phyloP scores from a whole-genome alignment of 2,888 invertebrate species.

The Limnephilus rhombicus region DNA sequence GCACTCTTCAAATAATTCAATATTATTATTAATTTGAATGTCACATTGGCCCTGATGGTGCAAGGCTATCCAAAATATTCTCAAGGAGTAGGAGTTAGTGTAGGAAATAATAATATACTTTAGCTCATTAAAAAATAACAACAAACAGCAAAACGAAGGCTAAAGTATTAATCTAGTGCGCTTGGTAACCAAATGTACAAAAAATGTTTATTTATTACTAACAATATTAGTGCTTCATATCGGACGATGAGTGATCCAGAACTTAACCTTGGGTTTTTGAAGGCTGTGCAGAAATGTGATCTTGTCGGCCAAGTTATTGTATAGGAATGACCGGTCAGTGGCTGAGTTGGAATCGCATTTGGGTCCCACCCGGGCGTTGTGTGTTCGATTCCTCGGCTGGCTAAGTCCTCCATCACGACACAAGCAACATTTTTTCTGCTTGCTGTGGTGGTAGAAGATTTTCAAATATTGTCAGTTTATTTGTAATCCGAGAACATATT shows the following conservation, averaged over 20 bases:
- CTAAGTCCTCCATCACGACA: no score
- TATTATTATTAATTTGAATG: no score
- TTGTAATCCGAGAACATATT: no score
- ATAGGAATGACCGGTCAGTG: no score
- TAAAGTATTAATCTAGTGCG: not conserved
- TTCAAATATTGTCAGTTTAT: no score
- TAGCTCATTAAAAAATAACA: not conserved
- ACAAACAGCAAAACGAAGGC: not conserved
- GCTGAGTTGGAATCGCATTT: no score
- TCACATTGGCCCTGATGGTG: no score
- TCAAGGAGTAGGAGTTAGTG: not conserved
- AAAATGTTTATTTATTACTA: not conserved
- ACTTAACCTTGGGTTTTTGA: not conserved
- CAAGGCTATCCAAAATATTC: not conserved
- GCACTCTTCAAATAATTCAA: no score
- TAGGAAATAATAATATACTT: not conserved
- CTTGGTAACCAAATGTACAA: not conserved
- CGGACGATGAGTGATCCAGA: not conserved
- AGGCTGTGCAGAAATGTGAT: not conserved
- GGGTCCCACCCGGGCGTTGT: no score
- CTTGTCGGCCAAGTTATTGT: not conserved
- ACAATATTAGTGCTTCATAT: not conserved
- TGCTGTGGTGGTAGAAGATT: no score
- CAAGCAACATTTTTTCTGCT: no score
- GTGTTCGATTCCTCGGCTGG: no score